A percentile compares a stretch with the other conserved stretches of the same genome.
These are phyloP conservation scores for Vandiemenella viatica DNA, from an alignment of 2,888 invertebrate genomes.

Conservation along the genomic window DNA sequence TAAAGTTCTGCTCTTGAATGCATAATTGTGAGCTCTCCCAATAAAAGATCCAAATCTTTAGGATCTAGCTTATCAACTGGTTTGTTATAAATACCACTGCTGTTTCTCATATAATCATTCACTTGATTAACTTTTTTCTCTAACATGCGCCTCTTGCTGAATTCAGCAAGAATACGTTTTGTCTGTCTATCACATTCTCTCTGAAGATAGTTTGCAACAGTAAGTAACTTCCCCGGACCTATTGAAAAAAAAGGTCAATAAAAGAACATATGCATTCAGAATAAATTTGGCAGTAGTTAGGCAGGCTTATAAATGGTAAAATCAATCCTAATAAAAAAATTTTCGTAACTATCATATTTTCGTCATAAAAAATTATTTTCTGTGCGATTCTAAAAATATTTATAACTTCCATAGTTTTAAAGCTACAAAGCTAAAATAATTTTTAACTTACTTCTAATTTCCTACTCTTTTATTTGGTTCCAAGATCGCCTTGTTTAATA, in stretches of 20 bases:
- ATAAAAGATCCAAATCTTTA: constrained; percentile 51
- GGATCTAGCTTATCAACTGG: constrained; percentile 14
- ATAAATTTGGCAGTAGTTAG: too few relatives aligned
- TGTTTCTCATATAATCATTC: constrained; percentile 36
- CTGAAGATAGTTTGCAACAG: constrained; percentile 57
- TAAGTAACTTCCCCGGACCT: constrained; percentile 54
- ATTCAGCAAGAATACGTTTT: constrained; percentile 50
- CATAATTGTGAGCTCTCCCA: constrained; percentile 82
- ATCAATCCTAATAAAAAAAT: too few relatives aligned
- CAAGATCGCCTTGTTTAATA: too few relatives aligned
- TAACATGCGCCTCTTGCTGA: constrained; percentile 49
- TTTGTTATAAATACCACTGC: constrained; percentile 1
- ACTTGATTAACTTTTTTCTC: constrained; percentile 45
- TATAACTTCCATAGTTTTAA: too few relatives aligned
- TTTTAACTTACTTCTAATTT: too few relatives aligned
- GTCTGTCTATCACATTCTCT: constrained; percentile 60
- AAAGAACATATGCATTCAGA: too few relatives aligned
- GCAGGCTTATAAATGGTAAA: too few relatives aligned
- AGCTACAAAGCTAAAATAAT: too few relatives aligned
- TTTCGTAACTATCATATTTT: too few relatives aligned
- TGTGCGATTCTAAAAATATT: too few relatives aligned
- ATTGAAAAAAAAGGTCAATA: neutral
- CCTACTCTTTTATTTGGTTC: too few relatives aligned
- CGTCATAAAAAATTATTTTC: too few relatives aligned
- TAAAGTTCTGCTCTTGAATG: constrained; percentile 85